Base-by-base conservation (phyloP, 2,888 invertebrate species). In the Campoplex capitator region DNA sequence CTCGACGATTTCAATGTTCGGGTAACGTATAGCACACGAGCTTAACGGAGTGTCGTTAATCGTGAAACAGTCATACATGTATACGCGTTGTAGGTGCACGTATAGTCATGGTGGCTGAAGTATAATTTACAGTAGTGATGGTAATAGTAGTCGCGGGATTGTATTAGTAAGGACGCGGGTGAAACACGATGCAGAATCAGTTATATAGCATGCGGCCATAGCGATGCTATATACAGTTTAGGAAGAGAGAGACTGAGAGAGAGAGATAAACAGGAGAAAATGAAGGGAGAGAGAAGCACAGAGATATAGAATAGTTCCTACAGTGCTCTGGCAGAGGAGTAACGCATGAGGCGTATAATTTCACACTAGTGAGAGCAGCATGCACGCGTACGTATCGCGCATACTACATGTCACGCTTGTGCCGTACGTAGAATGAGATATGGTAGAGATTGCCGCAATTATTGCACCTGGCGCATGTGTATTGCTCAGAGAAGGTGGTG, bases 311-410 rank as follows among this genome's bases (percentile, higher is more conserved):
- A 70, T 45, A 45, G 58, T 56, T 56, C 76, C 68, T 67, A 62
- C 58, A 51, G 76, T 68, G 70, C 48, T 74, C 80, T 71, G 78
- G 75, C 65, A 81, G 76, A 85, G 84, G 77, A 77, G 83, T 88
- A 88, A 88, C 85, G 86, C 88, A 88, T 87, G 86, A 89, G 87
- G 89, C 89, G 90, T 91, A 91, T 91, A 92, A 92, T 92, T 92
- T 92, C 92, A 92, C 92, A 91, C 91, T 91, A 88, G 88, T 89
- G 88, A 89, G 87, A 87, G 82, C 83, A 83, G 85, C 89, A 88
- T 89, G 91, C 90, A 90, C 89, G 91, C 90, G 90, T 90, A 77
- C 42, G 90, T 85, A 85, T 83, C 75, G 78, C 70, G 91, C 89
- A 90, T 90, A 90, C 89, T 88, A 88, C 89, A 84, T 90, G 91